Evolutionary conservation across 2,113 vertebrate genomes (phyloP).

Genomic region (Lophius piscatorius): DNA sequence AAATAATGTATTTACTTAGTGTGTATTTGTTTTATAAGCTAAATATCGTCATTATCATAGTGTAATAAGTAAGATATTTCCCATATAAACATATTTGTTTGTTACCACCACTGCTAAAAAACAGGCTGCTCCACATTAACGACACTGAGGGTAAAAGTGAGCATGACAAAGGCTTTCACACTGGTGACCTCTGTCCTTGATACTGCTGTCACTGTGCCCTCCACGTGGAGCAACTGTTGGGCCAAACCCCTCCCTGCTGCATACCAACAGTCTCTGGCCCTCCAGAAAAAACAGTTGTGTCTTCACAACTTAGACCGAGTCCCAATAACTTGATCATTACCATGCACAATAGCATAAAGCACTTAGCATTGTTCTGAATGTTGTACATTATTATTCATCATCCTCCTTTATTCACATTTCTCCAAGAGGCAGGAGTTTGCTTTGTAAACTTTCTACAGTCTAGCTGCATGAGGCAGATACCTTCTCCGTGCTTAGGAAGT

Average conservation of each 20-base stretch:
- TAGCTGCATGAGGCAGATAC: too few relatives aligned
- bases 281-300: constrained; percentile 73
- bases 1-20: too few relatives aligned
- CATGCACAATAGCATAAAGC: not conserved
- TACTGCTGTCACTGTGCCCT: constrained; percentile 68
- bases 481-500: too few relatives aligned
- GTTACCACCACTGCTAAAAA: not conserved
- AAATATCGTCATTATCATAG: too few relatives aligned
- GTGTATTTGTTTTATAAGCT: too few relatives aligned
- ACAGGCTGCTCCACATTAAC: constrained; percentile 6
- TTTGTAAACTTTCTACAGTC: not conserved
- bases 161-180: constrained; percentile 47
- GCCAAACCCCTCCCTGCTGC: constrained; percentile 56
- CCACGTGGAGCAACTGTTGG: constrained; percentile 66
- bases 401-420: not conserved
- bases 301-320: constrained; percentile 51
- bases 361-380: constrained; percentile 1
- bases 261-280: constrained; percentile 67
- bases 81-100: not conserved
- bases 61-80: too few relatives aligned
- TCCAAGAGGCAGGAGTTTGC: too few relatives aligned
- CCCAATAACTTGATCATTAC: constrained; percentile 38
- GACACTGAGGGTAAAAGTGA: constrained; percentile 21
- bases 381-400: constrained; percentile 3
- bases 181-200: constrained; percentile 68